Evolutionary conservation across 1,140 invertebrate species (phyloP).

Genomic region (Augochlora pura): DNA sequence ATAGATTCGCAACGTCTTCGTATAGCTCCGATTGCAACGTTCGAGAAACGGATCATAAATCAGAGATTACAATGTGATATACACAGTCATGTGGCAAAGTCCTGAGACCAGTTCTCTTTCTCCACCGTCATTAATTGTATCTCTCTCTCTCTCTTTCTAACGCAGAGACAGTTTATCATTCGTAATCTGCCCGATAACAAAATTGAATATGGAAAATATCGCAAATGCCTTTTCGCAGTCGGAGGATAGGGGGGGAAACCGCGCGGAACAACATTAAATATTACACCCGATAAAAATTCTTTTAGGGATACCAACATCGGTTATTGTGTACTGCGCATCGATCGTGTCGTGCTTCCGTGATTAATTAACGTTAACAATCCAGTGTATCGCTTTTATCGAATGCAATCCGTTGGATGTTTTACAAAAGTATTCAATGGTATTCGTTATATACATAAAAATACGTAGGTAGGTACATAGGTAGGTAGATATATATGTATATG

Average conservation of each 20-base stretch:
- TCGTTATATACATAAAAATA: not conserved
- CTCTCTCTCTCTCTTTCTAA: not conserved
- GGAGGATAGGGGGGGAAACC: not conserved
- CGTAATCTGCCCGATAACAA: slow-evolving; percentile 6
- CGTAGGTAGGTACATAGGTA: too few relatives aligned
- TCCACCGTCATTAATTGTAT: not conserved
- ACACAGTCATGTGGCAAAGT: slow-evolving; percentile 26
- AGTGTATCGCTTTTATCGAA: slow-evolving; percentile 40
- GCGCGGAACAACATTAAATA: not conserved
- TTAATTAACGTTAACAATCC: slow-evolving; percentile 39
- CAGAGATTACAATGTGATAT: slow-evolving; percentile 23
- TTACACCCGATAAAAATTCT: slow-evolving; percentile 7
- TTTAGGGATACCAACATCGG: slow-evolving; percentile 7
- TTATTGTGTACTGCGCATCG: not conserved
- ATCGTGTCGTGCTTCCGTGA: slow-evolving; percentile 28
- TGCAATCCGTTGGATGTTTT: not conserved
- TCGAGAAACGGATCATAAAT: slow-evolving; percentile 12
- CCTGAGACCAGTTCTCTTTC: not conserved
- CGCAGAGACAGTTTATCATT: slow-evolving; percentile 3
- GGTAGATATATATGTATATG: too few relatives aligned
- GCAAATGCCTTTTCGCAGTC: not conserved
- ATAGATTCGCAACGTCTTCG: slow-evolving; percentile 12
- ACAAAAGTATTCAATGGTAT: not conserved
- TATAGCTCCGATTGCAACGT: not conserved
- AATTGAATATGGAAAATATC: slow-evolving; percentile 8